These are phyloP conservation scores for Jacana jacana DNA, from an alignment of 2,113 vertebrate genomes.

Conservation along the genomic window DNA sequence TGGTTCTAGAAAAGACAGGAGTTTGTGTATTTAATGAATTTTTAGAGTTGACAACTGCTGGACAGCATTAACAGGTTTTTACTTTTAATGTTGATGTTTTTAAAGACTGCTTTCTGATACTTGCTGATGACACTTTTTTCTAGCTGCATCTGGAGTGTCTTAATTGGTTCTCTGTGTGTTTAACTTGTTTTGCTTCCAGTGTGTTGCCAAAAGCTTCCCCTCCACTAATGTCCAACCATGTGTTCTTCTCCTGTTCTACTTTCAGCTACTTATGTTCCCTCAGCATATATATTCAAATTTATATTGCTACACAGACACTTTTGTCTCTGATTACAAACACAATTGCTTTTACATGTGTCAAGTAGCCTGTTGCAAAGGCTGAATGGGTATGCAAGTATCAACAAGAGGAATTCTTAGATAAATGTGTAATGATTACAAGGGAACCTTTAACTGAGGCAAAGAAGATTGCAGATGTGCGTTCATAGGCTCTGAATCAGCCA, in stretches of 20 bases:
- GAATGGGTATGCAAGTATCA: not conserved
- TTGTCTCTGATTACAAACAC: slow-evolving; percentile 9
- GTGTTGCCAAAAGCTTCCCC: not conserved
- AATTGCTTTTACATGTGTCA: slow-evolving; percentile 38
- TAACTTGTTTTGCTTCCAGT: not conserved
- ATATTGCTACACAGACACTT: not conserved
- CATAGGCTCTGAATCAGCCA: slow-evolving; percentile 33
- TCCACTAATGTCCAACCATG: not conserved
- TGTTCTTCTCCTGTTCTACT: not conserved
- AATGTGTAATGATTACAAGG: slow-evolving; percentile 4
- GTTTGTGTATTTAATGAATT: not conserved
- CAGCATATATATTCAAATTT: not conserved
- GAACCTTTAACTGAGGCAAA: not conserved
- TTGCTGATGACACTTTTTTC: not conserved
- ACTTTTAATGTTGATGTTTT: not conserved
- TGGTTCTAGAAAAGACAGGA: not conserved
- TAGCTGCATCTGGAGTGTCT: not conserved
- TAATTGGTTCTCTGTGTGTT: not conserved
- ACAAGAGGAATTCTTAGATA: slow-evolving; percentile 6
- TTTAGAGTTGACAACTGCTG: not conserved
- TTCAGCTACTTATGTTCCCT: not conserved
- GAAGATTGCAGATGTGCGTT: slow-evolving; percentile 36
- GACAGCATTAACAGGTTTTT: not conserved
- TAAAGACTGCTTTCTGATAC: not conserved
- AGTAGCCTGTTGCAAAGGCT: slow-evolving; percentile 32